Evolutionary conservation across 2,888 invertebrate genomes (phyloP), one percentile per base, ranked within the genome.

Genomic region (Peribatodes rhomboidaria): DNA sequence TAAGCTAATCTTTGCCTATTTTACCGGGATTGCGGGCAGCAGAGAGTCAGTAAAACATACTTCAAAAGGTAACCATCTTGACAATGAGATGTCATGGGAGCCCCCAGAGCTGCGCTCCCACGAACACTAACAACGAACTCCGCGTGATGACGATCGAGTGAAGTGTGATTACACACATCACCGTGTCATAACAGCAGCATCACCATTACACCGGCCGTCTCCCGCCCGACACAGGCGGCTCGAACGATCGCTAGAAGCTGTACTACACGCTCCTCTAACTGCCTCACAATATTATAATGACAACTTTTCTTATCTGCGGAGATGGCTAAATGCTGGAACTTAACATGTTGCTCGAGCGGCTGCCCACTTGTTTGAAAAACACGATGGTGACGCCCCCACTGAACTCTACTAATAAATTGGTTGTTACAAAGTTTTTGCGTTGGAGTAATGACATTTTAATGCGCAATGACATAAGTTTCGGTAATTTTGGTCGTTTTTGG

Each of bases 361-460:
- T 8, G n/a, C n/a, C 31, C 31, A 11, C 14, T 11, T 10, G 42
- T 11, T n/a, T 2, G 7, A 14, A 10, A 33, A 20, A 6, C 3
- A 7, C 20, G 50, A 20, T n/a, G 14, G 35, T 50, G 50, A 8
- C 50, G 13, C 50, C 20, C 13, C 14, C 35, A 11, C 10, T 1
- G 2, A n/a, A n/a, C 6, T 13, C 14, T 1, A 20, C 7, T 9
- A 13, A 35, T 37, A n/a, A 16, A 11, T 49, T 13, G 6, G 50
- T 37, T 1, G 18, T 70, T 66, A 54, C 58, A 62, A 69, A 67
- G 61, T 68, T 70, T 70, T 70, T 70, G 67, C 61, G 68, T 62
- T 39, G 22, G 46, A 58, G 11, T 70, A 72, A 72, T 70, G 72
- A 70, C 62, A 69, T 57, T 72, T 71, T 72, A 69, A 72, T 72